Percentiles rank a stretch among this genome's conserved stretches.
These are phyloP conservation scores for Gymnodraco acuticeps DNA, from an alignment of 2,797 vertebrate species.

Conservation along the genomic window DNA sequence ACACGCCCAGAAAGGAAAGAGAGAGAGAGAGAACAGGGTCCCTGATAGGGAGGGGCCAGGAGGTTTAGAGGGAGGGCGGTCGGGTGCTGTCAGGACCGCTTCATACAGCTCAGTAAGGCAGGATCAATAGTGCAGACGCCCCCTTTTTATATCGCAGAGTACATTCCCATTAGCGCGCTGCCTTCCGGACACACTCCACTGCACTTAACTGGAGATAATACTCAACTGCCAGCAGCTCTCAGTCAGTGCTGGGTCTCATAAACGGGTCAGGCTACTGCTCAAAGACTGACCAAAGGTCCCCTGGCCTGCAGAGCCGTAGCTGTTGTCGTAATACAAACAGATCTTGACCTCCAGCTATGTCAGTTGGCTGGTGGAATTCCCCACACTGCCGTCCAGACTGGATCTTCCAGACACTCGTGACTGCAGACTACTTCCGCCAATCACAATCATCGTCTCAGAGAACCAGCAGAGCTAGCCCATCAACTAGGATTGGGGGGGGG, in stretches of 20 bases:
- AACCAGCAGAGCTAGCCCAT: conserved; percentile 70
- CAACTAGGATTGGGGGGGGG: conserved; percentile 71
- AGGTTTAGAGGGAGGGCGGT: conserved; percentile 67
- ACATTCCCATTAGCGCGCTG: conserved; percentile 74
- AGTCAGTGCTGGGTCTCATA: conserved; percentile 34
- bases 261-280: conserved; percentile 54
- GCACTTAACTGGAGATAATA: conserved; percentile 70
- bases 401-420: conserved; percentile 59
- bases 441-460: conserved; percentile 75
- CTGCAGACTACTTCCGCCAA: conserved; percentile 76
- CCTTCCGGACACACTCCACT: conserved; percentile 76
- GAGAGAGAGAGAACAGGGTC: conserved; percentile 62
- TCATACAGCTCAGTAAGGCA: conserved; percentile 81
- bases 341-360: conserved; percentile 71
- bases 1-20: conserved; percentile 74
- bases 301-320: conserved; percentile 30
- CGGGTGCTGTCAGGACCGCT: conserved; percentile 66
- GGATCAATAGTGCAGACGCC: conserved; percentile 76
- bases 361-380: conserved; percentile 66
- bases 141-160: conserved; percentile 66
- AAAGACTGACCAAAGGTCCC: conserved; percentile 49
- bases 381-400: conserved; percentile 48
- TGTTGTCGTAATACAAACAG: conserved; percentile 60
- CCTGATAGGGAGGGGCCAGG: conserved; percentile 63
- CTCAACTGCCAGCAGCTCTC: conserved; percentile 46